Percentiles rank a stretch among this genome's conserved stretches.
These are phyloP conservation scores for Eulithis prunata DNA, from an alignment of 2,888 invertebrate species.

Conservation along the genomic window DNA sequence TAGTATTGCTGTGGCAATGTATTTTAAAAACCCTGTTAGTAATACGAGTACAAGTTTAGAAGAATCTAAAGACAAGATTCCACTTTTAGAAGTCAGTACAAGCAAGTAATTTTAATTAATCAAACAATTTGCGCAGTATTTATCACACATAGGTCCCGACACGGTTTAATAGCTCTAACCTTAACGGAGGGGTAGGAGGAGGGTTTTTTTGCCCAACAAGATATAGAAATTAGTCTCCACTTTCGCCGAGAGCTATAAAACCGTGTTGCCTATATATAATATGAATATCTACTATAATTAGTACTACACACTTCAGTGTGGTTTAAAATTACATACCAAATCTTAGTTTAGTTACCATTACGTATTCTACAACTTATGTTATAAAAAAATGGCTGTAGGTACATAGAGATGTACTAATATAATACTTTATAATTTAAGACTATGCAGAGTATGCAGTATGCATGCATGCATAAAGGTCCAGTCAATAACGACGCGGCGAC, in stretches of 20 bases:
- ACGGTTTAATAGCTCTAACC: background rate
- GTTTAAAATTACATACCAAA: conserved; percentile 20
- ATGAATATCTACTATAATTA: too few relatives aligned
- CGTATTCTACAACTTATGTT: conserved; percentile 7
- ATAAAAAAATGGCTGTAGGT: background rate
- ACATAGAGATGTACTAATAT: too few relatives aligned
- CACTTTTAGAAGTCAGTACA: conserved; percentile 60
- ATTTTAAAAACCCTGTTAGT: conserved; percentile 94
- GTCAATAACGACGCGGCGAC: too few relatives aligned
- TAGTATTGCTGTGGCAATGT: conserved; percentile 92
- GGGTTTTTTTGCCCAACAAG: too few relatives aligned
- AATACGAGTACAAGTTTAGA: conserved; percentile 61
- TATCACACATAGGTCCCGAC: too few relatives aligned
- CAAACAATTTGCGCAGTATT: background rate
- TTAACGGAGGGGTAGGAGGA: too few relatives aligned
- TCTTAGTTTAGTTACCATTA: conserved; percentile 14
- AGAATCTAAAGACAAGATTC: conserved; percentile 57
- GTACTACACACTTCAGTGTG: conserved; percentile 1
- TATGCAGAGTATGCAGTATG: too few relatives aligned
- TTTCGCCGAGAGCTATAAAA: too few relatives aligned
- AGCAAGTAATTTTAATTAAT: conserved; percentile 24
- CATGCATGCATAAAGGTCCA: too few relatives aligned
- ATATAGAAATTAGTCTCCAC: too few relatives aligned
- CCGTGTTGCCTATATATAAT: too few relatives aligned
- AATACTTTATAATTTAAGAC: too few relatives aligned